phyloP scores from a whole-genome alignment of 2,113 vertebrate genomes.

The Aegithalos caudatus region DNA sequence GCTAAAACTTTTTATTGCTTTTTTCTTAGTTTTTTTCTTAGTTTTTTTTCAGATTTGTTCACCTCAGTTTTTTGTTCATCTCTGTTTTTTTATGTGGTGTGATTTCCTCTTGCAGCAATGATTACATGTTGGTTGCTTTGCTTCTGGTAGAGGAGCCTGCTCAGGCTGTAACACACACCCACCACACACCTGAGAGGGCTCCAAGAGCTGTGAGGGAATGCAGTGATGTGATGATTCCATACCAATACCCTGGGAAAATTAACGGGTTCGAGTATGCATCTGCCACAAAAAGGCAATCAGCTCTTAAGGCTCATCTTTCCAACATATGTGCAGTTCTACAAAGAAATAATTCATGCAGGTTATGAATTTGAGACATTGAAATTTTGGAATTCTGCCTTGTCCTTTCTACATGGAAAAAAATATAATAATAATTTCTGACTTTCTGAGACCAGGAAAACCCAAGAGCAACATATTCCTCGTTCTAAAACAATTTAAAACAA shows the following conservation, averaged over 20 bases:
- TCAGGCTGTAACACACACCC: neutral
- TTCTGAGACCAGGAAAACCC: neutral
- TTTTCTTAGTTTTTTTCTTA: neutral
- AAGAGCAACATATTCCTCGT: neutral
- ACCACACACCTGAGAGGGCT: neutral
- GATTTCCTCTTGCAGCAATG: neutral
- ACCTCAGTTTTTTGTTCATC: neutral
- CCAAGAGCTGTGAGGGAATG: neutral
- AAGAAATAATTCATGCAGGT: neutral
- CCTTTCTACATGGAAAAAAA: neutral
- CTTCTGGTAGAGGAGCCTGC: neutral
- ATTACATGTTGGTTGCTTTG: neutral
- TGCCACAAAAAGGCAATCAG: neutral
- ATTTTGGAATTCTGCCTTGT: neutral
- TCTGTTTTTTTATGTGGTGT: neutral
- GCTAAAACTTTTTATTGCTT: too few species aligned
- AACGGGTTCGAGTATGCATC: neutral
- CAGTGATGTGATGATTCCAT: neutral
- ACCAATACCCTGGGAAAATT: neutral
- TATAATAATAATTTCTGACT: neutral
- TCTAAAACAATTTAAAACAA: neutral
- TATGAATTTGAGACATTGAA: neutral
- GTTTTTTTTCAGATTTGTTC: neutral
- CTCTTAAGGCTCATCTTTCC: neutral
- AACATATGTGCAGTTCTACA: neutral